Evolutionary conservation across 2,888 invertebrate species (phyloP), one percentile per base, ranked within the genome.

Genomic region (Drosophila acutilabella): DNA sequence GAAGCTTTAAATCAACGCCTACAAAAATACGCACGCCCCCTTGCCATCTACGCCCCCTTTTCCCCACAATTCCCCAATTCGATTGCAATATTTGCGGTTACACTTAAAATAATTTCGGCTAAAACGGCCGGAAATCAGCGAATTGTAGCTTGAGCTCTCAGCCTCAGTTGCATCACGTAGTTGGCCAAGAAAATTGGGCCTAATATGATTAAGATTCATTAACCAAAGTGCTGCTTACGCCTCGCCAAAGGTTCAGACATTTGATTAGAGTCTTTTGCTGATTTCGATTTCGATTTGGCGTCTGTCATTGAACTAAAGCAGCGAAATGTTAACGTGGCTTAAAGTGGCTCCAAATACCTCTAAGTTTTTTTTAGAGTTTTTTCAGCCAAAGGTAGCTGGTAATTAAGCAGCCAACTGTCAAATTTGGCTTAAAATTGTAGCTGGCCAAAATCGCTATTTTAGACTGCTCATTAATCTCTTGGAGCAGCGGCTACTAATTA

Each of bases 201-300:
- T 88, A 86, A 86, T 83, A 73, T 77, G 89, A 88, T 88, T 86
- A 83, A 86, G 71, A 70, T 86, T 86, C 81, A 86, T 83, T 80
- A 76, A 30, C 48, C 60, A 71, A 71, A 75, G 47, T 69, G 65
- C 36, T 44, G 47, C 20, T 44, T 57, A 36, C 52, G 59, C 58
- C 20, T 69, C 69, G 8, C 30, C 62, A 61, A 54, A 56, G 66
- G 75, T 75, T 85, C 83, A 88, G 85, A 84, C 83, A 84, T 70
- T 84, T 84, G 83, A 84, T 84, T 84, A 84, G 71, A 69, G 71
- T 26, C 16, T 20, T 54, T 18, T 45, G 8, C 11, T 2, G 16
- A n/a, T 38, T 45, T 65, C n/a, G 4, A 42, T 62, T 64, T 53
- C 44, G 26, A 23, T 36, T 56, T 36, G 8, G 30, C 11, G 16